These are phyloP conservation scores for Eulemur rubriventer DNA, from an alignment of 2,797 vertebrate species.

Conservation along the genomic window DNA sequence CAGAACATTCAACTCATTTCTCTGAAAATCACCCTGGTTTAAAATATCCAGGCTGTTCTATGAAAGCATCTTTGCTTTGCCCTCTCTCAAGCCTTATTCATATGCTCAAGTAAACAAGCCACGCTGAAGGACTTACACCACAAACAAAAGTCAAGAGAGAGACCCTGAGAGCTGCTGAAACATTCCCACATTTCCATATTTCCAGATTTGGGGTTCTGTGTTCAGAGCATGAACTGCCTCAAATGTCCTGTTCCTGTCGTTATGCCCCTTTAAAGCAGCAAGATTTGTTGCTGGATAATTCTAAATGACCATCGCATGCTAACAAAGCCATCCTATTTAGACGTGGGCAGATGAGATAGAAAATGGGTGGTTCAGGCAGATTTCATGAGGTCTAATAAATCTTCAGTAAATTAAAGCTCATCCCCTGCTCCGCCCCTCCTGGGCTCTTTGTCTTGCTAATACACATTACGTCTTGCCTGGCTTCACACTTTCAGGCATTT, in stretches of 20 bases:
- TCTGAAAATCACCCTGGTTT: neutral
- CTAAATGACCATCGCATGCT: constrained; percentile 85
- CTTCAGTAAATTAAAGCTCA: constrained; percentile 93
- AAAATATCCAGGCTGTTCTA: neutral
- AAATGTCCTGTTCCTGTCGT: constrained; percentile 52
- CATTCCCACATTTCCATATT: constrained; percentile 83
- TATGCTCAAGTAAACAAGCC: neutral
- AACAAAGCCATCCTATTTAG: constrained; percentile 86
- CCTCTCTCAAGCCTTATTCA: neutral
- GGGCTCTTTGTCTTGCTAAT: constrained; percentile 94
- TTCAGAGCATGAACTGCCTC: constrained; percentile 76
- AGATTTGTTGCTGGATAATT: constrained; percentile 89
- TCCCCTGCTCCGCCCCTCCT: constrained; percentile 84
- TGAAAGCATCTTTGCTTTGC: neutral
- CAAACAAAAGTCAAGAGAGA: constrained; percentile 50
- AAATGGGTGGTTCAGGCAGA: constrained; percentile 89
- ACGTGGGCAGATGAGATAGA: constrained; percentile 89
- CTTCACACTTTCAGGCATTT: constrained; percentile 92
- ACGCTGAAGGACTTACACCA: neutral
- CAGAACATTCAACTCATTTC: constrained; percentile 22
- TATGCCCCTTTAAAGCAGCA: constrained; percentile 78
- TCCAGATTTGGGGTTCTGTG: constrained; percentile 83
- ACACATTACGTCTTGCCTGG: constrained; percentile 91
- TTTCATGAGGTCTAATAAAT: constrained; percentile 97
- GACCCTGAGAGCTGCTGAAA: neutral